Evolutionary conservation across 2,797 vertebrate species (phyloP).

Genomic region (Arremon brunneinucha): DNA sequence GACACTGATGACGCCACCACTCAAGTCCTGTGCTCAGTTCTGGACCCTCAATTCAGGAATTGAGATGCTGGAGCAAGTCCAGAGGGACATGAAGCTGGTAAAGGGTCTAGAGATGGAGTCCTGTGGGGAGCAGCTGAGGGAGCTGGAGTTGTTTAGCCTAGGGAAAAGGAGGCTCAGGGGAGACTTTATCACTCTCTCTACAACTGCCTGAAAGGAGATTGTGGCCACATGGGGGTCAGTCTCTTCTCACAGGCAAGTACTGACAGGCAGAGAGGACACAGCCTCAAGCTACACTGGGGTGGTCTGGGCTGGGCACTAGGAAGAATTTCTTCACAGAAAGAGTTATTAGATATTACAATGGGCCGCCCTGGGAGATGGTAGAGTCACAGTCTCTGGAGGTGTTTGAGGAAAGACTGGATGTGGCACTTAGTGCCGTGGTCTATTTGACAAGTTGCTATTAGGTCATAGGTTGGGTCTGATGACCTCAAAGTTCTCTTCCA

Average conservation of each 20-base stretch:
- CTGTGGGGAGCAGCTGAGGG: neutral
- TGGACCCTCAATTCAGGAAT: neutral
- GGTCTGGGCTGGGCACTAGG: neutral
- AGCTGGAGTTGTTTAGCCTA: neutral
- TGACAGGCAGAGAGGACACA: neutral
- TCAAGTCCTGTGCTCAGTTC: neutral
- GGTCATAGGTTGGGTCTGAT: neutral
- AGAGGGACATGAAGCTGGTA: rapidly evolving
- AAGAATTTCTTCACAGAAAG: neutral
- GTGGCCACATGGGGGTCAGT: neutral
- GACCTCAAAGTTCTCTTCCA: neutral
- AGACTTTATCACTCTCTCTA: neutral
- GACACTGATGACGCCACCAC: rapidly evolving
- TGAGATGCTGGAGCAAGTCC: neutral
- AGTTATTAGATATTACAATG: neutral
- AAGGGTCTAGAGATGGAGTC: neutral
- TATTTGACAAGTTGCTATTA: neutral
- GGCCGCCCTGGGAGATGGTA: no score
- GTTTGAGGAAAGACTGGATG: neutral
- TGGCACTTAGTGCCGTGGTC: neutral
- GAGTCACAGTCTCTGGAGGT: neutral
- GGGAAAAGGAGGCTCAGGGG: neutral
- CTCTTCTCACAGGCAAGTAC: neutral
- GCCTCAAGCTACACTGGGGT: neutral
- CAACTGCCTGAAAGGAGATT: neutral